Percentiles rank a stretch among this genome's conserved stretches.
These are phyloP conservation scores for Cryptoleucopteryx plumbea DNA, from an alignment of 2,113 vertebrate genomes.

Conservation along the genomic window DNA sequence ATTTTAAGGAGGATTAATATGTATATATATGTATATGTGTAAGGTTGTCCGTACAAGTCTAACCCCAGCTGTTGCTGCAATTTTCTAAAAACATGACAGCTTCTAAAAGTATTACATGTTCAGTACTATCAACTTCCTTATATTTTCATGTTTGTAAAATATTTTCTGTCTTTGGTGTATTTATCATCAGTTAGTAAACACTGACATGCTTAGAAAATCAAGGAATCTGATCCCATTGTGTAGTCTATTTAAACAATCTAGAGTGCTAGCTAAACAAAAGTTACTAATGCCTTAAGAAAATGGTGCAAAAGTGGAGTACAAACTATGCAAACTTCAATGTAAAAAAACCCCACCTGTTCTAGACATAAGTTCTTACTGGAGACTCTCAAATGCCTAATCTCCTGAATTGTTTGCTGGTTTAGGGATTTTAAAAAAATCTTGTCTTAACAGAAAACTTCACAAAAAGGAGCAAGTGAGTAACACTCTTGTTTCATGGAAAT, in stretches of 20 bases:
- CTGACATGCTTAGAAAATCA: background rate
- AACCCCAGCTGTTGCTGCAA: background rate
- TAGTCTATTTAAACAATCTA: background rate
- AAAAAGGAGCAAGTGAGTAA: background rate
- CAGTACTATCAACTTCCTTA: background rate
- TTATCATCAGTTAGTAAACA: background rate
- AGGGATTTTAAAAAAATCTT: background rate
- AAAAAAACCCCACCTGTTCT: accelerated
- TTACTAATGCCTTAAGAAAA: background rate
- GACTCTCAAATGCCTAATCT: background rate
- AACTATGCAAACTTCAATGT: background rate
- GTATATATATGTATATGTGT: background rate
- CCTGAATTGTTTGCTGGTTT: background rate
- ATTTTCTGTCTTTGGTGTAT: background rate
- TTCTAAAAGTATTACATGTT: background rate
- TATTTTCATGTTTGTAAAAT: background rate
- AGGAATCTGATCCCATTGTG: background rate
- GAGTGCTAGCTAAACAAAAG: background rate
- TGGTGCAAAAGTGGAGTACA: background rate
- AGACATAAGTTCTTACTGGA: background rate
- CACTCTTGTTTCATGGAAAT: background rate
- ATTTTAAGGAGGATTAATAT: background rate
- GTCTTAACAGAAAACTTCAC: background rate
- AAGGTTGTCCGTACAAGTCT: background rate
- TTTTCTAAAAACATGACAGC: background rate